Evolutionary conservation across 2,888 invertebrate species (phyloP).

Genomic region (Mongoloraphidia duomilia): DNA sequence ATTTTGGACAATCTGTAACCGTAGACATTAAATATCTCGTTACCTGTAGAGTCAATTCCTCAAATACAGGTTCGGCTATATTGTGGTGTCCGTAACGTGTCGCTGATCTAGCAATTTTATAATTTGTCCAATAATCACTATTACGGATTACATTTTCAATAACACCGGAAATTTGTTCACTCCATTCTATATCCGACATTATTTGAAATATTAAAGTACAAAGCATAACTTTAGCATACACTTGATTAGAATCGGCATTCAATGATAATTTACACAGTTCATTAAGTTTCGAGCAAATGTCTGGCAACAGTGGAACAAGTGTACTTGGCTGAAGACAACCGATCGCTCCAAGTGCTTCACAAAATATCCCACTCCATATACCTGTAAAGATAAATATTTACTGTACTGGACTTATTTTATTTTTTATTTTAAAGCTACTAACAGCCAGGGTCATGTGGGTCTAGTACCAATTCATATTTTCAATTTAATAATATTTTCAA

Average conservation of each 20-base stretch:
- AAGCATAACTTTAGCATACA: constrained; percentile 53
- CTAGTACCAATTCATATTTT: no score
- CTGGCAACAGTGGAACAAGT: constrained; percentile 39
- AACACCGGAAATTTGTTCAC: constrained; percentile 38
- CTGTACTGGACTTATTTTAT: no score
- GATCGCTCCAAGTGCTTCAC: constrained; percentile 62
- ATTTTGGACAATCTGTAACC: no score
- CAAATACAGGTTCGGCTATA: constrained; percentile 41
- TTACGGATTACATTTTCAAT: constrained; percentile 40
- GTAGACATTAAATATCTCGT: background rate
- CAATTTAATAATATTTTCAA: no score
- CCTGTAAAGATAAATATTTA: constrained; percentile 15
- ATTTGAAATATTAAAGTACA: constrained; percentile 76
- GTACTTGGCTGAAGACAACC: constrained; percentile 46
- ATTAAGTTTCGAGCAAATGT: constrained; percentile 33
- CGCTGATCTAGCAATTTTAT: constrained; percentile 74
- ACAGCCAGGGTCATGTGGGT: no score
- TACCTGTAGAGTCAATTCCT: constrained; percentile 37
- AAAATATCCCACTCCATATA: constrained; percentile 37
- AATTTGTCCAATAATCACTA: constrained; percentile 70
- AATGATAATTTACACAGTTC: constrained; percentile 19
- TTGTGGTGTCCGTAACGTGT: constrained; percentile 62
- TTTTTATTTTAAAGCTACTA: no score
- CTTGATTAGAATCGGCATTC: constrained; percentile 25
- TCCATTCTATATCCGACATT: constrained; percentile 54